Percentiles rank a stretch among this genome's conserved stretches.
phyloP scores from a whole-genome alignment of 2,113 vertebrate genomes.

The Osmerus mordax region DNA sequence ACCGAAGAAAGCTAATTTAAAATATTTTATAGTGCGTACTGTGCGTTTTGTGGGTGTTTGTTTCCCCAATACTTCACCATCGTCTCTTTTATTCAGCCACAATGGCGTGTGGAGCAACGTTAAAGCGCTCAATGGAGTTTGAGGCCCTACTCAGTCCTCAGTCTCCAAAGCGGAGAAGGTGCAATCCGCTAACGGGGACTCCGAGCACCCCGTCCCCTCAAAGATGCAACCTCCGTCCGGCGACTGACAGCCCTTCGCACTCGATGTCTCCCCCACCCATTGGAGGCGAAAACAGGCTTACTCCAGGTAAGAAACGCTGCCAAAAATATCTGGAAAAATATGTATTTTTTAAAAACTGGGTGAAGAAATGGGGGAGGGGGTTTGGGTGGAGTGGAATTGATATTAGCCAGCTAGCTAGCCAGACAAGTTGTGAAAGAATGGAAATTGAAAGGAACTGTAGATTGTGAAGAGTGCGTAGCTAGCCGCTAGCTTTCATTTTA shows the following conservation, averaged over 20 bases:
- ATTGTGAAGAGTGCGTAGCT: too few relatives aligned
- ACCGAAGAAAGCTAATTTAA: too few relatives aligned
- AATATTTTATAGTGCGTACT: too few relatives aligned
- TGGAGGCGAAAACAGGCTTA: conserved; percentile 76
- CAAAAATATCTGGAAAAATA: background rate
- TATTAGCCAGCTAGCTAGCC: conserved; percentile 32
- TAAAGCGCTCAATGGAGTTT: conserved; percentile 88
- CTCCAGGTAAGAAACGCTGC: conserved; percentile 67
- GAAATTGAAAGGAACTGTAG: conserved; percentile 52
- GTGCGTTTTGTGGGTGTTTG: conserved; percentile 19
- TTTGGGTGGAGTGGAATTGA: conserved; percentile 63
- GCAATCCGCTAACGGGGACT: conserved; percentile 81
- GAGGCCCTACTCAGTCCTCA: conserved; percentile 88
- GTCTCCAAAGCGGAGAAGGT: conserved; percentile 86
- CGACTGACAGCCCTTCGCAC: conserved; percentile 70
- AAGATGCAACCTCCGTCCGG: conserved; percentile 77
- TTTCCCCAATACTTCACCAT: conserved; percentile 1
- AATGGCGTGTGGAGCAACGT: conserved; percentile 87
- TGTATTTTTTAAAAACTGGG: conserved; percentile 53
- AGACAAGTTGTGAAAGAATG: conserved; percentile 36
- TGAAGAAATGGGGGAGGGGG: conserved; percentile 64
- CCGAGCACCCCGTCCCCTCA: conserved; percentile 76
- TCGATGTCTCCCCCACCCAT: conserved; percentile 65
- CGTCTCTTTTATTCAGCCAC: conserved; percentile 38
- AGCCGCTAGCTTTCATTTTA: conserved; percentile 19